Evolutionary conservation across 2,797 vertebrate species (phyloP), one percentile per base, ranked within the genome.

Genomic region (Coranthus polyacanthus): DNA sequence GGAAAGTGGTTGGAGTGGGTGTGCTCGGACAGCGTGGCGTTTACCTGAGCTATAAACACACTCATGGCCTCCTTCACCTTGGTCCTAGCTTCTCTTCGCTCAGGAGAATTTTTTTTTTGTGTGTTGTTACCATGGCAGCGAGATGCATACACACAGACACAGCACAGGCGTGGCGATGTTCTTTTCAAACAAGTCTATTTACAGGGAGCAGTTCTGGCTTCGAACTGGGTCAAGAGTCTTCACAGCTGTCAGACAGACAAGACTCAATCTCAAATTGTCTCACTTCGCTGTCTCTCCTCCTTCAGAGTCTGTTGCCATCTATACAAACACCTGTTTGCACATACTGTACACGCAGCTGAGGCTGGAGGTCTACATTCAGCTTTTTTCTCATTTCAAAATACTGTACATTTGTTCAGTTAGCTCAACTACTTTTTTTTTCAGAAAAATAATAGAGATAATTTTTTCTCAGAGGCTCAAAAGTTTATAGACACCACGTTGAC

Each of bases 201-300:
- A 26, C 41, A 61, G 55, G 44, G 51, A 74, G 64, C 26, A 36
- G 42, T 26, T 68, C 39, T 68, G 62, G 64, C 53, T 37, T 45
- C 38, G 15, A 34, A 8, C 29, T 15, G 6, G 51, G 21, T 34
- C 58, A 24, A 20, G 75, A 79, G 47, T 62, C 45, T 65, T 59
- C 12, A 24, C 64, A 85, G 75, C 82, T 79, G 79, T 69, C 47
- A 38, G 39, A 68, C 46, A 60, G 51, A 72, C 59, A 34, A 62
- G 39, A 54, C n/a, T 67, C 15, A 34, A 44, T 60, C 24, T 43
- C 18, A 63, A 26, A 38, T 41, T 54, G 18, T 69, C 8, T 44
- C 41, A 21, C 3, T 47, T 49, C 13, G 43, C 20, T 26, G 0
- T 62, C 49, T 37, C 38, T 20, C 42, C 26, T 61, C 6, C 41